Base-by-base conservation (phyloP, 2,113 vertebrate species). In the Hylia prasina region DNA sequence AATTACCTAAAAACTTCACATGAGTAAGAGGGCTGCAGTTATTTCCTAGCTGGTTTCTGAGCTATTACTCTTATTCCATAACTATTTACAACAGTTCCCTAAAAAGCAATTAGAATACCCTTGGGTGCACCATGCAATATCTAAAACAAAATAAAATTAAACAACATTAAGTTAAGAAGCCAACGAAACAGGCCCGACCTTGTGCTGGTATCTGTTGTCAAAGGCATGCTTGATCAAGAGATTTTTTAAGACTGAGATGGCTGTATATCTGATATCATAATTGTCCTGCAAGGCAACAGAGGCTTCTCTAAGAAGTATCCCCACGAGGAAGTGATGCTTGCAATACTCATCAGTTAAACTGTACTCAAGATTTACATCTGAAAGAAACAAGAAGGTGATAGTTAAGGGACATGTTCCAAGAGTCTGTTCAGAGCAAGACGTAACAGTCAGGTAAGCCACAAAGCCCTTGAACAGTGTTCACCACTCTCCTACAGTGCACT, bases 291-390 rank as follows among this genome's bases (percentile, higher is more conserved):
- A 92, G 89, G 98, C 99, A 72, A 98, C 97, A 11, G 99, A 98
- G 42, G 98, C 98, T 95, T 99, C 99, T 83, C 99, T 98, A 92
- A 99, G 97, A 82, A 99, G 97, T 92, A 99, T 98, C 45, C 99
- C 99, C 89, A 99, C 99, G 87, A 99, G 97, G 96, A 99, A 99
- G 95, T 99, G 99, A 95, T 99, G 98, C 31, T 95, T 98, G 97
- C 99, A 99, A 96, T 99, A 99, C 11, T 99, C 99, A 82, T 99
- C 99, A 3, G 99, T 99, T 96, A 99, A 97, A 96, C 97, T 99
- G 98, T 98, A 99, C 97, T 99, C 99, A 91, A 99, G 98, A 88
- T 98, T 99, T 93, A 98, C 97, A 96, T 99, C 99, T 99, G 98
- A 91, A 97, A 90, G 95, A 65, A 94, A 96, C 20, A 97, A 89